Conservation (phyloP, 2,888 invertebrate species). For the Smittia aterrima region DNA sequence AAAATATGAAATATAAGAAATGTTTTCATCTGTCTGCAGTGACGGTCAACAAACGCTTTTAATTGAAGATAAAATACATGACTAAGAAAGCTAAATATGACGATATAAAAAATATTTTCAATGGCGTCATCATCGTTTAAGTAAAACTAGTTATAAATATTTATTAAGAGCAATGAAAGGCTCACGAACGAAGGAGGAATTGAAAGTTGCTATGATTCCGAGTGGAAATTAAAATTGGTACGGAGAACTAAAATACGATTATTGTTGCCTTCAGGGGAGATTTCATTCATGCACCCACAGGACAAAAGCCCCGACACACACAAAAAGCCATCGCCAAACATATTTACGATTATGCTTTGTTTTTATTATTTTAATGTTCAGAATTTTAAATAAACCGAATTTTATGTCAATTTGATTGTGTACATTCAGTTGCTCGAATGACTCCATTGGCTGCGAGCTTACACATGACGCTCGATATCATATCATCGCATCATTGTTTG, state of each 20-base stretch:
- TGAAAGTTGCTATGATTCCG: neutral
- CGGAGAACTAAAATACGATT: slow-evolving; percentile 26
- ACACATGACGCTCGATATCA: neutral
- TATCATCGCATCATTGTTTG: slow-evolving; percentile 5
- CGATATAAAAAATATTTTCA: neutral
- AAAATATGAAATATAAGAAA: no score
- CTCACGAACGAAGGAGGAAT: neutral
- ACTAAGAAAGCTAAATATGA: no score
- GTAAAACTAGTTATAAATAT: neutral
- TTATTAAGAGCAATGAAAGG: neutral
- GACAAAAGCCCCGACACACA: neutral
- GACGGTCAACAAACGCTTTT: no score
- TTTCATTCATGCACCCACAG: neutral
- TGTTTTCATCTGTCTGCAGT: no score
- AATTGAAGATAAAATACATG: no score
- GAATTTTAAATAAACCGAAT: slow-evolving; percentile 41
- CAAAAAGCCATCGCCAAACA: neutral
- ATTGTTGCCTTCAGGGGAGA: slow-evolving; percentile 11
- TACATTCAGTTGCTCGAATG: slow-evolving; percentile 31
- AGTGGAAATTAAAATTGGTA: slow-evolving; percentile 17
- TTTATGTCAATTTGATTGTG: slow-evolving; percentile 39
- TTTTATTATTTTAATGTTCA: slow-evolving; percentile 40
- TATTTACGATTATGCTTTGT: slow-evolving; percentile 38
- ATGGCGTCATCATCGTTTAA: neutral
- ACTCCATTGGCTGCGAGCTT: slow-evolving; percentile 22